phyloP scores from a whole-genome alignment of 2,797 vertebrate genomes.

The Alfaro cultratus region DNA sequence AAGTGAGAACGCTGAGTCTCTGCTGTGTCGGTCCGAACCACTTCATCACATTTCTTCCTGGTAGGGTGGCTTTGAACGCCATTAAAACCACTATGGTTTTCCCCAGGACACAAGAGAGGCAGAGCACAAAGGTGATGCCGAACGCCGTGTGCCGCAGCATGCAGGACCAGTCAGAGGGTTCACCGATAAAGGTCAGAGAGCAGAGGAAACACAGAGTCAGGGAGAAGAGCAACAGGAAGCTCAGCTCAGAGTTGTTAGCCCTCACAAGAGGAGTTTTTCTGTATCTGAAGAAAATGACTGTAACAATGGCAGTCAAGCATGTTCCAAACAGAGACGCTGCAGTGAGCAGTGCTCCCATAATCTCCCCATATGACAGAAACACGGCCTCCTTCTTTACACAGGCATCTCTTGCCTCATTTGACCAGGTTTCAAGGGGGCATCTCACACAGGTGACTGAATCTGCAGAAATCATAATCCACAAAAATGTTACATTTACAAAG shows the following conservation, averaged over 20 bases:
- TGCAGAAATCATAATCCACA: slow-evolving; percentile 22
- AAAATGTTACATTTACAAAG: background rate
- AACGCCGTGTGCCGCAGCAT: slow-evolving; percentile 81
- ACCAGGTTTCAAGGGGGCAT: slow-evolving; percentile 64
- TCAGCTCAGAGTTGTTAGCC: slow-evolving; percentile 79
- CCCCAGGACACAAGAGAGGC: slow-evolving; percentile 76
- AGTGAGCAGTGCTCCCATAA: slow-evolving; percentile 73
- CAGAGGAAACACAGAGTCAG: slow-evolving; percentile 78
- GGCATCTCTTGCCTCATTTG: slow-evolving; percentile 52
- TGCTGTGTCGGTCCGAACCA: slow-evolving; percentile 80
- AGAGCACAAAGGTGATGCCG: slow-evolving; percentile 81
- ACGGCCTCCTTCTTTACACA: slow-evolving; percentile 61
- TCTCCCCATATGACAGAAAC: slow-evolving; percentile 62
- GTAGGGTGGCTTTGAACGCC: slow-evolving; percentile 79
- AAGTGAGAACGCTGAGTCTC: slow-evolving; percentile 74
- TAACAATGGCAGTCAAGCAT: slow-evolving; percentile 9
- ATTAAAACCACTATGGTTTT: slow-evolving; percentile 72
- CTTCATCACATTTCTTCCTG: slow-evolving; percentile 75
- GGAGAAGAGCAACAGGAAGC: slow-evolving; percentile 76
- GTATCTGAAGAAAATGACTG: slow-evolving; percentile 11
- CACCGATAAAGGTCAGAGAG: slow-evolving; percentile 74
- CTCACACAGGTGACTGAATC: slow-evolving; percentile 61
- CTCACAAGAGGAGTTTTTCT: slow-evolving; percentile 20
- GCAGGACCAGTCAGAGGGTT: slow-evolving; percentile 81
- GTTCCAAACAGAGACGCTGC: slow-evolving; percentile 64